A percentile compares a stretch with the other conserved stretches of the same genome.
Conservation (phyloP, 2,888 invertebrate genomes). For the Melieria crassipennis region DNA sequence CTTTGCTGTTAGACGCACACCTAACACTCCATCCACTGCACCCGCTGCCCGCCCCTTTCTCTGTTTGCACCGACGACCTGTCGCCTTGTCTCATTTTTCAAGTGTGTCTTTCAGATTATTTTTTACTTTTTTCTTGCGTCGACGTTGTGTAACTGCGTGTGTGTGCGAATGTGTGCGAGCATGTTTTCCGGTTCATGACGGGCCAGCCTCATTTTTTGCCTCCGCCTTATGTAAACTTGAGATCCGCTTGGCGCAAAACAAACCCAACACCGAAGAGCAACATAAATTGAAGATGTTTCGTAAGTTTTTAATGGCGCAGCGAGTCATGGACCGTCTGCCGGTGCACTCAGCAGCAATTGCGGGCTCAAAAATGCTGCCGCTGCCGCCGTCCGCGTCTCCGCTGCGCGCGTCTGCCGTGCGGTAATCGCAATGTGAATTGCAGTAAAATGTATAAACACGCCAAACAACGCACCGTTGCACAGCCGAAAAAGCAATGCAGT, state of each 20-base stretch:
- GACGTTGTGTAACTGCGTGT: background rate
- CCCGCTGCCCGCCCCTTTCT: background rate
- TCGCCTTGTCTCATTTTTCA: constrained; percentile 36
- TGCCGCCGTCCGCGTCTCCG: too few relatives aligned
- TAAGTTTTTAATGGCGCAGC: constrained; percentile 34
- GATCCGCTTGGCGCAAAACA: constrained; percentile 1
- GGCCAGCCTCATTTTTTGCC: background rate
- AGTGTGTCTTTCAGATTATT: constrained; percentile 23
- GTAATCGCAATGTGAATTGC: too few relatives aligned
- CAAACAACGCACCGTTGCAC: too few relatives aligned
- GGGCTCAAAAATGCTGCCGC: too few relatives aligned
- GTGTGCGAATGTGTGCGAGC: too few relatives aligned
- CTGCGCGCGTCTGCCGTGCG: too few relatives aligned
- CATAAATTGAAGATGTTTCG: constrained; percentile 33
- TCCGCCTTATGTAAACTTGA: constrained; percentile 22
- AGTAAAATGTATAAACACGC: too few relatives aligned
- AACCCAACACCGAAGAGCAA: constrained; percentile 6
- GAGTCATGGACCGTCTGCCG: background rate
- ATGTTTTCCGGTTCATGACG: background rate
- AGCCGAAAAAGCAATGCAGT: too few relatives aligned
- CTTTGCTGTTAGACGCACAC: constrained; percentile 39
- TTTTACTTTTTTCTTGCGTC: background rate
- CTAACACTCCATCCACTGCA: constrained; percentile 31
- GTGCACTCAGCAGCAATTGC: too few relatives aligned
- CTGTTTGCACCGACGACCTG: background rate